phyloP scores from a whole-genome alignment of 2,888 invertebrate species.

The Dione vanillae region DNA sequence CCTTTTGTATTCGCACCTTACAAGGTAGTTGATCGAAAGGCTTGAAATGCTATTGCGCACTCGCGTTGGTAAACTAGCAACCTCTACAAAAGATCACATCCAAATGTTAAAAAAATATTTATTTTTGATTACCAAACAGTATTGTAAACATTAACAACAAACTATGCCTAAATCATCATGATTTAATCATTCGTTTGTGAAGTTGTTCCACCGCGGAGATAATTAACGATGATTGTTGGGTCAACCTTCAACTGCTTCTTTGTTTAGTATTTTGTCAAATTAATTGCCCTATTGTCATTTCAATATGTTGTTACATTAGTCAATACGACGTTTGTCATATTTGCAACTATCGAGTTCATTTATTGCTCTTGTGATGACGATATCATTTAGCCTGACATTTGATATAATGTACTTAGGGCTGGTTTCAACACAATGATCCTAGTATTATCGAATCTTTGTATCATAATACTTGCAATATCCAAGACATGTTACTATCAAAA shows the following conservation, averaged over 20 bases:
- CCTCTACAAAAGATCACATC: constrained; percentile 19
- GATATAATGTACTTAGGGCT: constrained; percentile 37
- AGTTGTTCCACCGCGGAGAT: constrained; percentile 44
- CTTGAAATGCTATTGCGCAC: constrained; percentile 24
- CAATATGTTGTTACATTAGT: constrained; percentile 61
- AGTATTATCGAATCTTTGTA: constrained; percentile 35
- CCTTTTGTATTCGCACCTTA: constrained; percentile 41
- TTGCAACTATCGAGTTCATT: constrained; percentile 51
- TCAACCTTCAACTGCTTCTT: constrained; percentile 63
- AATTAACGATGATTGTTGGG: constrained; percentile 50
- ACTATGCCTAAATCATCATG: constrained; percentile 1
- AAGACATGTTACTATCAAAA: too few relatives aligned
- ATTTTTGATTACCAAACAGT: neutral
- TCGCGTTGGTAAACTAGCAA: constrained; percentile 20
- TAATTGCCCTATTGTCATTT: constrained; percentile 74
- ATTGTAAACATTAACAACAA: neutral
- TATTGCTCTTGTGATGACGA: constrained; percentile 51
- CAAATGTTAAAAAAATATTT: constrained; percentile 23
- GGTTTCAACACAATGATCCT: constrained; percentile 37
- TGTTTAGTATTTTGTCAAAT: constrained; percentile 65
- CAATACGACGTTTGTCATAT: constrained; percentile 53
- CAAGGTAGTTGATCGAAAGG: constrained; percentile 36
- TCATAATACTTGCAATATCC: constrained; percentile 31
- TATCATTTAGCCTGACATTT: constrained; percentile 49
- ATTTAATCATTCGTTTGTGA: constrained; percentile 22